Evolutionary conservation across 2,113 vertebrate species (phyloP), one percentile per base, ranked within the genome.

Genomic region (Phasianus colchicus): DNA sequence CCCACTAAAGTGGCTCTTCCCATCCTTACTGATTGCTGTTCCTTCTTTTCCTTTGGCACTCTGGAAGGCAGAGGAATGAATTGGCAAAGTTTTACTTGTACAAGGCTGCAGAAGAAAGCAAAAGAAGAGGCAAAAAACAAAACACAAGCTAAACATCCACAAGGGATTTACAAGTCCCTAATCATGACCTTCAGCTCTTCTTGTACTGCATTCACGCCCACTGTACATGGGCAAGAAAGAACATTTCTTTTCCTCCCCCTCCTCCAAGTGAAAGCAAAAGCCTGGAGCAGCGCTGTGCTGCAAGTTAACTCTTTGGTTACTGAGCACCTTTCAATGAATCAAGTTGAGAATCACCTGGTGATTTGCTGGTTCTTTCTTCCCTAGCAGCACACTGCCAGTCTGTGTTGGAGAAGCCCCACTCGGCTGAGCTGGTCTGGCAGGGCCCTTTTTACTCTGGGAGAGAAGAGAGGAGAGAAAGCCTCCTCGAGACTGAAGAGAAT

Each of bases 401-500:
- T 98, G 99, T 11, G 93, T 96, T 32, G 98, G 98, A 15, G 98
- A 98, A 10, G 98, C 96, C 11, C 96, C 96, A 76, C 69, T 90
- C 24, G 96, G 79, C 48, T 97, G 98, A 1, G 77, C 71, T 20
- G 95, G 70, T 89, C 98, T 98, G 10, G 97, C 97, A 15, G 98
- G 98, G 30, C 97, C 97, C 60, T 98, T 99, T 96, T 98, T 98
- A 70, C 97, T 98, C 80, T 99, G 99, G 2, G 98, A 98, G 71
- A 99, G 98, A 92, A 99, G 97, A 16, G 99, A 99, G 18, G 99
- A 99, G 96, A 99, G 95, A 96, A 98, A 99, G 27, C 98, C 98
- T 95, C 97, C 98, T 2, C 98, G 98, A 36, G 99, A 98, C 3
- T 99, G 98, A 55, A 99, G 97, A 36, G 98, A 97, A 61, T 98